Evolutionary conservation across 1,140 invertebrate species (phyloP).

Genomic region (Camponotus floridanus): DNA sequence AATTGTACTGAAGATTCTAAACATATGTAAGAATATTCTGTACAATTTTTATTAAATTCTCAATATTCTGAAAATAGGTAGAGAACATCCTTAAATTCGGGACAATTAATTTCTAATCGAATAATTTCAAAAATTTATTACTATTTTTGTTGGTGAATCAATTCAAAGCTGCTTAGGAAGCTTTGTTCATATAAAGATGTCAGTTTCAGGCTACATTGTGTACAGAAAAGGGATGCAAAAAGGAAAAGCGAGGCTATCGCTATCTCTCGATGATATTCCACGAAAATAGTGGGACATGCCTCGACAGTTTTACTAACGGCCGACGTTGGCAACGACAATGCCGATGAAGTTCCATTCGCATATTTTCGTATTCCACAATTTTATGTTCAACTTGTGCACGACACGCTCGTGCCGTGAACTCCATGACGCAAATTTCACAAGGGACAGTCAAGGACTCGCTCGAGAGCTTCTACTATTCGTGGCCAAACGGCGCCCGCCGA

Average conservation of each 20-base stretch:
- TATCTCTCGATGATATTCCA: slow-evolving; percentile 69
- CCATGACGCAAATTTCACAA: slow-evolving; percentile 53
- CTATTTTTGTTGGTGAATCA: background rate
- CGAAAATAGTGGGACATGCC: slow-evolving; percentile 73
- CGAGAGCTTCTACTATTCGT: slow-evolving; percentile 20
- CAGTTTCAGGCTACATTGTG: background rate
- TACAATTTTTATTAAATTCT: too few relatives aligned
- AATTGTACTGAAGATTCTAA: too few relatives aligned
- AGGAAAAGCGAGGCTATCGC: slow-evolving; percentile 46
- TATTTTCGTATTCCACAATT: slow-evolving; percentile 80
- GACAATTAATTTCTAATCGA: background rate
- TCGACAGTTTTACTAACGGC: slow-evolving; percentile 69
- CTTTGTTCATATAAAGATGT: background rate
- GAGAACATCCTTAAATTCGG: background rate
- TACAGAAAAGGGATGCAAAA: background rate
- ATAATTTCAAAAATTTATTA: background rate
- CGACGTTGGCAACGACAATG: background rate
- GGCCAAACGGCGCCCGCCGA: slow-evolving; percentile 8
- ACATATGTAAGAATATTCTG: too few relatives aligned
- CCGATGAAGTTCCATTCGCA: slow-evolving; percentile 71
- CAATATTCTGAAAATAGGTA: too few relatives aligned
- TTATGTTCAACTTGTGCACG: slow-evolving; percentile 75
- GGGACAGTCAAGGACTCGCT: slow-evolving; percentile 42
- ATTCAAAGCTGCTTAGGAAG: background rate
- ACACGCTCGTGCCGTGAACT: slow-evolving; percentile 22